Conservation (phyloP, 2,797 vertebrate species). For the Cynodonichthys magdalenae region DNA sequence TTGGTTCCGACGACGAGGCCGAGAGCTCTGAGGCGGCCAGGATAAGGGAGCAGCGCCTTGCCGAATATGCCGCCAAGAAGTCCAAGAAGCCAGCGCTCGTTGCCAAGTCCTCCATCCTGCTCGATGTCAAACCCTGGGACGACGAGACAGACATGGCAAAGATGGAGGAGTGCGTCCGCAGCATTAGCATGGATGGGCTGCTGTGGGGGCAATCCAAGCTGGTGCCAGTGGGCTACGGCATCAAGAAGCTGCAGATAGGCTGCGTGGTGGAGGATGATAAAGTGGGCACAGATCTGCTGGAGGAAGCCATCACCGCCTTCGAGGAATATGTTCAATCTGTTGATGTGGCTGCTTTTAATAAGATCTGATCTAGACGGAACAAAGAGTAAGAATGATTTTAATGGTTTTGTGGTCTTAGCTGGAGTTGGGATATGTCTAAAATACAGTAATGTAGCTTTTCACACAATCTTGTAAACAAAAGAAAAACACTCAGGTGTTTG, state of each 20-base stretch:
- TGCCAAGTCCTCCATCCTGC: constrained; percentile 91
- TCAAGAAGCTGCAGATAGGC: constrained; percentile 95
- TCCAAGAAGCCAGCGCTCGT: constrained; percentile 90
- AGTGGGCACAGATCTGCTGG: constrained; percentile 93
- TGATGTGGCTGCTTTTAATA: constrained; percentile 97
- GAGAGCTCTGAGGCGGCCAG: constrained; percentile 86
- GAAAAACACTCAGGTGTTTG: constrained; percentile 32
- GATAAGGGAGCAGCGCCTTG: constrained; percentile 89
- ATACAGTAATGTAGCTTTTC: constrained; percentile 4
- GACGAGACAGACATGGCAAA: constrained; percentile 95
- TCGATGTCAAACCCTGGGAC: constrained; percentile 93
- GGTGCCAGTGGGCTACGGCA: constrained; percentile 94
- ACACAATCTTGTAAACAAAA: constrained; percentile 5
- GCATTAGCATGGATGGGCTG: constrained; percentile 89
- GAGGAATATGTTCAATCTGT: constrained; percentile 95
- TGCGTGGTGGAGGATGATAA: constrained; percentile 98
- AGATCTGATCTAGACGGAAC: constrained; percentile 82
- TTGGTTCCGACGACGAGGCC: constrained; percentile 92
- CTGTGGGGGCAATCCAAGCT: constrained; percentile 95
- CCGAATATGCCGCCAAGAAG: constrained; percentile 93
- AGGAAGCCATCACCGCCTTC: constrained; percentile 93
- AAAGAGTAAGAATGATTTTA: not conserved
- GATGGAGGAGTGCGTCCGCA: constrained; percentile 91
- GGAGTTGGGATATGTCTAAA: not conserved
- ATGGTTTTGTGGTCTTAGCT: constrained; percentile 10